These are phyloP conservation scores for Endomychus coccineus DNA, from an alignment of 2,888 invertebrate genomes.

Conservation along the genomic window DNA sequence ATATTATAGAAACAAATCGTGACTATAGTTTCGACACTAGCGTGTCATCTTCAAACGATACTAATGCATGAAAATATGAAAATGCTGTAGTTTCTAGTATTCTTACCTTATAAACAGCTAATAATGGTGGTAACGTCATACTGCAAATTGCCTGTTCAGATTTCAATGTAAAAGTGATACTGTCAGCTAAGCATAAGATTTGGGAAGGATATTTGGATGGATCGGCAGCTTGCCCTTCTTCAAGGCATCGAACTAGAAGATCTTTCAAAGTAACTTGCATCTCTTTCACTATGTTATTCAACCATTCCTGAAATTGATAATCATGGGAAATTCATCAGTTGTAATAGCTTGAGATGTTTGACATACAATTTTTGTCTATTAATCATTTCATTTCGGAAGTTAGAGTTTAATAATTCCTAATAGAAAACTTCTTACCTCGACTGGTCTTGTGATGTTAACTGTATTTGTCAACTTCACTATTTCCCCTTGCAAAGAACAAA, in stretches of 20 bases:
- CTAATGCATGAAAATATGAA: conserved; percentile 5
- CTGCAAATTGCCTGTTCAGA: conserved; percentile 72
- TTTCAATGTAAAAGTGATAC: conserved; percentile 75
- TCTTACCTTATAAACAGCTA: conserved; percentile 46
- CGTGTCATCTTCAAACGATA: too few species aligned
- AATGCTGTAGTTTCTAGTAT: too few species aligned
- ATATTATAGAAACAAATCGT: too few species aligned
- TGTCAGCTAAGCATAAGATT: conserved; percentile 78
- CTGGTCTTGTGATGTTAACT: conserved; percentile 64
- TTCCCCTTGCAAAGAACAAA: conserved; percentile 72
- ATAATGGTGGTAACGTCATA: conserved; percentile 52
- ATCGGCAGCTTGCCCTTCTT: conserved; percentile 49
- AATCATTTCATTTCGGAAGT: too few species aligned
- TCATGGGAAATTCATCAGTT: too few species aligned
- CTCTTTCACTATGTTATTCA: conserved; percentile 70
- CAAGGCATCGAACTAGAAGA: conserved; percentile 53
- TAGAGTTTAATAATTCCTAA: not conserved
- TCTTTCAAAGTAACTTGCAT: conserved; percentile 73
- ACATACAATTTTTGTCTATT: too few species aligned
- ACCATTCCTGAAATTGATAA: conserved; percentile 61
- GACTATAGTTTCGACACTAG: too few species aligned
- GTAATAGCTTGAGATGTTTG: too few species aligned
- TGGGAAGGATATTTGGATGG: conserved; percentile 64
- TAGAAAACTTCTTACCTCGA: conserved; percentile 59
- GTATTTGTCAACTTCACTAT: conserved; percentile 59